A percentile compares a stretch with the other conserved stretches of the same genome.
Conservation (phyloP, 92 coral and sea anemone species). For the Porites rus region DNA sequence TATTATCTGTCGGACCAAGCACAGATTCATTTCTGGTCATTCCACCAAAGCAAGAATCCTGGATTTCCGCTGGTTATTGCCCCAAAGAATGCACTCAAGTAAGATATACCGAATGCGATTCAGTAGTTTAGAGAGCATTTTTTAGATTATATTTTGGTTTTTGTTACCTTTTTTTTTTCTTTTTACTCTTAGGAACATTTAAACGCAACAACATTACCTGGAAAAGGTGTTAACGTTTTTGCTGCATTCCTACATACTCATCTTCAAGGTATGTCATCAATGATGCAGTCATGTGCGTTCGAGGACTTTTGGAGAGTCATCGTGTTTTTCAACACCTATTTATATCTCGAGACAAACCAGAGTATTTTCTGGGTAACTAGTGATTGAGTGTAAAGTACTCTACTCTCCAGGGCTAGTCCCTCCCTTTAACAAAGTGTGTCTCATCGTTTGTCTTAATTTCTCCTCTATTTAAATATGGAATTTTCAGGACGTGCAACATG, state of each 20-base stretch:
- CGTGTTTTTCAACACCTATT: too few species aligned
- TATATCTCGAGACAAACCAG: too few species aligned
- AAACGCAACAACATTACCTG: slow-evolving; percentile 12
- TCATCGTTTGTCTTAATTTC: not conserved
- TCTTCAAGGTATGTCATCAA: slow-evolving; percentile 52
- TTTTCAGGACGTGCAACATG: slow-evolving; percentile 55
- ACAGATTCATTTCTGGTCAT: slow-evolving; percentile 48
- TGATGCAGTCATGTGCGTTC: too few species aligned
- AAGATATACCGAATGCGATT: not conserved
- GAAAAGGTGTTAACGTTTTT: slow-evolving; percentile 65
- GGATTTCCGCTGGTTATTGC: slow-evolving; percentile 58
- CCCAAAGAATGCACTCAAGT: slow-evolving; percentile 23
- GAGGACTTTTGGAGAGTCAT: too few species aligned
- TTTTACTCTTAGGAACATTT: not conserved
- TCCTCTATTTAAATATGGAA: not conserved
- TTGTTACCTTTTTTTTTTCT: too few species aligned
- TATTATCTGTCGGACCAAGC: slow-evolving; percentile 20
- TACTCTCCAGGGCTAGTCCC: too few species aligned
- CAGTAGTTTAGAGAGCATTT: too few species aligned
- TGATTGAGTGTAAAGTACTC: too few species aligned
- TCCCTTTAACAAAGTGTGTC: too few species aligned
- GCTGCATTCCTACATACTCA: slow-evolving; percentile 75
- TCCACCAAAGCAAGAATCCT: slow-evolving; percentile 65
- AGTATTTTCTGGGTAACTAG: too few species aligned
- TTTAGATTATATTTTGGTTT: too few species aligned